A percentile compares a stretch with the other conserved stretches of the same genome.
Evolutionary conservation across 2,797 vertebrate species (phyloP).

Genomic region (Harpagifer antarcticus): DNA sequence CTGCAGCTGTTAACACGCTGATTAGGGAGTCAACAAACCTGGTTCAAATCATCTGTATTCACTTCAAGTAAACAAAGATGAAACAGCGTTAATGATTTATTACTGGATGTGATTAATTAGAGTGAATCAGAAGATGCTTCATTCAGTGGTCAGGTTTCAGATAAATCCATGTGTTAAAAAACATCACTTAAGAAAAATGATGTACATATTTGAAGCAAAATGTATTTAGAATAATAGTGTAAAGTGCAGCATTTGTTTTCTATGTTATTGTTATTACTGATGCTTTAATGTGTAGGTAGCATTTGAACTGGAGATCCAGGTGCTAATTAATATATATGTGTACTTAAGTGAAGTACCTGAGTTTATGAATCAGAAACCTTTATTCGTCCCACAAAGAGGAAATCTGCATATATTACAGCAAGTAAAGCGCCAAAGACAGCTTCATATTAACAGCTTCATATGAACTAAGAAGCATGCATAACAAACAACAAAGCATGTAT

Average conservation of each 20-base stretch:
- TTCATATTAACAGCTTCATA: too few species aligned
- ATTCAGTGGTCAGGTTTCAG: not conserved
- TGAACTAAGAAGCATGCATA: too few species aligned
- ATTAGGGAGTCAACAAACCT: not conserved
- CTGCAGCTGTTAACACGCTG: constrained; percentile 23
- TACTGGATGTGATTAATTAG: not conserved
- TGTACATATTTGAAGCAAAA: not conserved
- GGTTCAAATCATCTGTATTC: constrained; percentile 8
- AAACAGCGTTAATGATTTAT: not conserved
- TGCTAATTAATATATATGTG: not conserved
- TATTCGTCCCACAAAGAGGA: too few species aligned
- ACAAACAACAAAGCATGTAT: too few species aligned
- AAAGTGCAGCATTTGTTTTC: not conserved
- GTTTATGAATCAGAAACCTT: too few species aligned
- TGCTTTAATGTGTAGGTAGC: not conserved
- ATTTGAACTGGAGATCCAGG: not conserved
- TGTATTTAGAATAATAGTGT: not conserved
- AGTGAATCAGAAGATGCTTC: not conserved
- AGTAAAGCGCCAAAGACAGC: too few species aligned
- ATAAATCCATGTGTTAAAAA: not conserved
- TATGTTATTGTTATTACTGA: not conserved
- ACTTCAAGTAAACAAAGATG: not conserved
- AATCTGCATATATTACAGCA: too few species aligned
- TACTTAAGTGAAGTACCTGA: not conserved
- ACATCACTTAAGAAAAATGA: not conserved